These are phyloP conservation scores for Sarcophaga carnaria DNA, from an alignment of 2,888 invertebrate species.

Conservation along the genomic window DNA sequence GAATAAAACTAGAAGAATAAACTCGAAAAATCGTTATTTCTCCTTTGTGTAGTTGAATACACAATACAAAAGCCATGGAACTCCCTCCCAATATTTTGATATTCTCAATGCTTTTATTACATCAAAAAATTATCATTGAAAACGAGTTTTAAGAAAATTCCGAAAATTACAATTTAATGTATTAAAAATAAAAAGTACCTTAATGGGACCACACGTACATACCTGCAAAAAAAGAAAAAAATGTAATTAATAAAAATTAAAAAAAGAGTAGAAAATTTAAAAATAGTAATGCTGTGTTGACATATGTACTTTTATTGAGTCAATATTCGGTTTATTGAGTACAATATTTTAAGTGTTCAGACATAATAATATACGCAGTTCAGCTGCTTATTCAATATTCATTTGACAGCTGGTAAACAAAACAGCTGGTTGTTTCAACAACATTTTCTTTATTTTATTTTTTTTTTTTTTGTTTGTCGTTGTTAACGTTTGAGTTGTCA, in stretches of 20 bases:
- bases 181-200: background rate
- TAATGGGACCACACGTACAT: background rate
- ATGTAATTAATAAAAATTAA: background rate
- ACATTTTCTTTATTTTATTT: too few species aligned
- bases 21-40: slow-evolving; percentile 25
- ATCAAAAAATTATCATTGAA: slow-evolving; percentile 27
- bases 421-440: too few species aligned
- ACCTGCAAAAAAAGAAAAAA: slow-evolving; percentile 27
- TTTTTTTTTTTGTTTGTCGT: too few species aligned
- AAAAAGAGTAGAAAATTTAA: too few species aligned
- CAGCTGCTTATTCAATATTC: too few species aligned
- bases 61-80: slow-evolving; percentile 9
- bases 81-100: slow-evolving; percentile 27
- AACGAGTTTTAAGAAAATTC: slow-evolving; percentile 6
- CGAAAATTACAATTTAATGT: slow-evolving; percentile 24
- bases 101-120: slow-evolving; percentile 17
- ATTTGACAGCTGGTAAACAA: too few species aligned
- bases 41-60: background rate
- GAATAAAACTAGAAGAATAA: background rate
- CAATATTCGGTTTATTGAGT: too few species aligned
- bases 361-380: too few species aligned
- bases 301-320: too few species aligned
- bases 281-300: too few species aligned
- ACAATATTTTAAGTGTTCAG: too few species aligned
- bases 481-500: too few species aligned